Percentiles rank a stretch among this genome's conserved stretches.
phyloP scores from a whole-genome alignment of 2,888 invertebrate species.

The Nomada hirtipes region DNA sequence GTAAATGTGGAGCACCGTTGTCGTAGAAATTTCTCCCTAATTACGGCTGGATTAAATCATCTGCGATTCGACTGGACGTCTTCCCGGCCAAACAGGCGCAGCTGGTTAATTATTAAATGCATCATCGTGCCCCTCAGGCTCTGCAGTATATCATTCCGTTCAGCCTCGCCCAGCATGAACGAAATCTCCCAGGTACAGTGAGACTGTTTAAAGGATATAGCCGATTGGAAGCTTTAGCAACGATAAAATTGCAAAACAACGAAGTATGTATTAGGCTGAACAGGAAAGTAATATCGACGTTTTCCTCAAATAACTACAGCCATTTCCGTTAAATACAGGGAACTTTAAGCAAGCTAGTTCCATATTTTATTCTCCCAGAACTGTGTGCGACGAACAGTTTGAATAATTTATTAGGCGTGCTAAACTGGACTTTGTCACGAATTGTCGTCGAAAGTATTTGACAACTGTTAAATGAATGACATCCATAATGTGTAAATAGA shows the following conservation, averaged over 20 bases:
- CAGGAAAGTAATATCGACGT: too few relatives aligned
- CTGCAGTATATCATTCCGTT: slow-evolving; percentile 37
- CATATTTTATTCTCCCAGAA: too few relatives aligned
- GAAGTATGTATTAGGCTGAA: too few relatives aligned
- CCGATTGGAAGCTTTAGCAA: slow-evolving; percentile 42
- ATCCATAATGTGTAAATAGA: slow-evolving; percentile 21
- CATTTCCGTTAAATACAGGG: too few relatives aligned
- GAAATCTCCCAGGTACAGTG: slow-evolving; percentile 33
- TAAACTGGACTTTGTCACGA: background rate
- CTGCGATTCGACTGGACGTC: slow-evolving; percentile 6
- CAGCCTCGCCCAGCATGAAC: background rate
- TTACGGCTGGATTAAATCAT: slow-evolving; percentile 13
- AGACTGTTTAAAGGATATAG: slow-evolving; percentile 37
- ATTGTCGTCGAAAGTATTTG: slow-evolving; percentile 10
- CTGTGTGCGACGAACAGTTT: too few relatives aligned
- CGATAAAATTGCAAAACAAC: background rate
- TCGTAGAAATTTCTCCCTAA: too few relatives aligned
- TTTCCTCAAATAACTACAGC: too few relatives aligned
- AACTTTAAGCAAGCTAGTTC: too few relatives aligned
- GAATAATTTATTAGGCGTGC: background rate
- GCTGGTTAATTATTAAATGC: slow-evolving; percentile 77
- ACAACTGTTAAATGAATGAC: slow-evolving; percentile 3
- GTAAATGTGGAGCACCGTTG: too few relatives aligned
- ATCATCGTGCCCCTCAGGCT: slow-evolving; percentile 55
- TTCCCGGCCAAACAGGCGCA: slow-evolving; percentile 31